A percentile compares a stretch with the other conserved stretches of the same genome.
Evolutionary conservation across 2,113 vertebrate species (phyloP).

Genomic region (Amphilophus citrinellus): DNA sequence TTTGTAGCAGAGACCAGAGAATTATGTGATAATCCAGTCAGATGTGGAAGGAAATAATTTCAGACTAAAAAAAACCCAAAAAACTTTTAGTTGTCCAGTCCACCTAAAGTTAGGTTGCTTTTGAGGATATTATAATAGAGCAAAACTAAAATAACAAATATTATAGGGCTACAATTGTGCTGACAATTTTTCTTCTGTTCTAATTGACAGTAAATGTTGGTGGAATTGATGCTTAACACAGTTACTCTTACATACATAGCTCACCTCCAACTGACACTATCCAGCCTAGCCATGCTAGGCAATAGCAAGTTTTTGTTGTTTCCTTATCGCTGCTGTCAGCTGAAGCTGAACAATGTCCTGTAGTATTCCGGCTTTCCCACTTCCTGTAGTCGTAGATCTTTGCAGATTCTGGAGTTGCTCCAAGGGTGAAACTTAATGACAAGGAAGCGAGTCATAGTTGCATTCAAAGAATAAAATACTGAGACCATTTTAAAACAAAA

Average conservation of each 20-base stretch:
- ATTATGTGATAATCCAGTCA: background rate
- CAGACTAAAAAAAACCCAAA: background rate
- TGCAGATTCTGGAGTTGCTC: constrained; percentile 1
- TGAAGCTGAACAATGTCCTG: constrained; percentile 35
- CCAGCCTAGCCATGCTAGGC: background rate
- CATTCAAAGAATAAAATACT: constrained; percentile 32
- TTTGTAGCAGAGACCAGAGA: background rate
- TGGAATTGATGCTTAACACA: background rate
- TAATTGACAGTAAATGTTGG: no score
- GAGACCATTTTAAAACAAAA: background rate
- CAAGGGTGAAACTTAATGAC: constrained; percentile 2
- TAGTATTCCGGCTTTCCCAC: constrained; percentile 27
- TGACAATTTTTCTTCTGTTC: background rate
- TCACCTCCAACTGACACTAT: background rate
- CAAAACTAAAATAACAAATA: background rate
- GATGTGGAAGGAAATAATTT: background rate
- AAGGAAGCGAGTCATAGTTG: constrained; percentile 22
- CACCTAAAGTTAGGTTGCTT: background rate
- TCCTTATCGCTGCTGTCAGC: constrained; percentile 1
- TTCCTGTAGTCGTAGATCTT: constrained; percentile 44
- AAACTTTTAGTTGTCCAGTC: no score
- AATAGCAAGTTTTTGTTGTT: background rate
- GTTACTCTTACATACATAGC: background rate
- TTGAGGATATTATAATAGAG: background rate
- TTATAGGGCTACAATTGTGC: background rate